Conservation (phyloP, 2,888 invertebrate species). For the Tachystola acroxantha region DNA sequence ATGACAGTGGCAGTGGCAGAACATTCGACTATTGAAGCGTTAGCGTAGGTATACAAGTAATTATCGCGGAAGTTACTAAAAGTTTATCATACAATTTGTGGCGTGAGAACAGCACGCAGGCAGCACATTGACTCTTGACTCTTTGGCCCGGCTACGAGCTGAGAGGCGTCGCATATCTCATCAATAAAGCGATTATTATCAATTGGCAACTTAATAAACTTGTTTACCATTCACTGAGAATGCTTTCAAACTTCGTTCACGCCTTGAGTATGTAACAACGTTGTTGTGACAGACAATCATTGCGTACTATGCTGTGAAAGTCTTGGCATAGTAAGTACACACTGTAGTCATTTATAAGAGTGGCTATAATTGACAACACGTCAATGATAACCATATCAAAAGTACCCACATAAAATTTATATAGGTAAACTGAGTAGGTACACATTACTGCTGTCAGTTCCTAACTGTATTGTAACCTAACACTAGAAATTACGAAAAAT, state of each 20-base stretch:
- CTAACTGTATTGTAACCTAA: too few relatives aligned
- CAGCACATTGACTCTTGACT: slow-evolving; percentile 3
- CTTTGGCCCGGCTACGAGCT: not conserved
- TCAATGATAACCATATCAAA: too few relatives aligned
- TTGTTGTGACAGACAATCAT: slow-evolving; percentile 30
- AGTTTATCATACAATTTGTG: not conserved
- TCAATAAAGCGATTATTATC: slow-evolving; percentile 9
- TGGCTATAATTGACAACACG: too few relatives aligned
- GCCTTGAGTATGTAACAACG: slow-evolving; percentile 13
- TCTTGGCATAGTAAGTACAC: not conserved
- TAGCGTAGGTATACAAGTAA: too few relatives aligned
- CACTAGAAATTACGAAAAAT: too few relatives aligned
- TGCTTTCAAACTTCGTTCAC: slow-evolving; percentile 17
- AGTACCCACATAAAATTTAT: too few relatives aligned
- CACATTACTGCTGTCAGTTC: too few relatives aligned
- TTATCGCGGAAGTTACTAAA: not conserved
- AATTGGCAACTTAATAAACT: slow-evolving; percentile 33
- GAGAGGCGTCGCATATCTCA: slow-evolving; percentile 4
- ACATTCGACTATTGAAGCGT: too few relatives aligned
- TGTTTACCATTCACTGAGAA: slow-evolving; percentile 31
- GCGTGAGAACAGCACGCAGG: not conserved
- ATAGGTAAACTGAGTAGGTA: too few relatives aligned
- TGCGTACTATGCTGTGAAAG: slow-evolving; percentile 23
- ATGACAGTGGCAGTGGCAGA: too few relatives aligned
- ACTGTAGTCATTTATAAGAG: too few relatives aligned